Evolutionary conservation across 2,797 vertebrate species (phyloP), one percentile per base, ranked within the genome.

Genomic region (Petrocephalus schoutedeni): DNA sequence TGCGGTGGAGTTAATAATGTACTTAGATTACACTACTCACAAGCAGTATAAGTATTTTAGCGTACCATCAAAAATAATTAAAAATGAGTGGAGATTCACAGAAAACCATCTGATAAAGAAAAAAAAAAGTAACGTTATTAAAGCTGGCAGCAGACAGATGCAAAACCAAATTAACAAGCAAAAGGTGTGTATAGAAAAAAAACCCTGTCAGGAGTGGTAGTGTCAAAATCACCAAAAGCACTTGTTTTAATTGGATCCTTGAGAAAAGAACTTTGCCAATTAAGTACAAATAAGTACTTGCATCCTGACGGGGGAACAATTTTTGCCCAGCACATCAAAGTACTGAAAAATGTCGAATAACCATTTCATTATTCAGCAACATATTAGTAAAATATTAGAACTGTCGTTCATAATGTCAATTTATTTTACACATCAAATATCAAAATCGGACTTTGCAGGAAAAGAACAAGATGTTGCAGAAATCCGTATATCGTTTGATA

Each of bases 391-490:
- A 97, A 96, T 96, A 97, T 95, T 91, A 96, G 95, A 96, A 95
- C 94, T 95, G 96, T 94, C 95, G 95, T 95, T 95, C 95, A 97
- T 97, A 97, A 97, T 96, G 96, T 97, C 96, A 96, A 96, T 96
- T 96, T 96, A 97, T 97, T 96, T 96, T 97, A 97, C 97, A 97
- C 97, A 96, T 96, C 95, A 98, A 97, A 97, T 97, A 97, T 95
- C 96, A 96, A 97, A 95, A 94, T 93, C 94, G 91, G 92, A 95
- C 96, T 95, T 93, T 94, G 95, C 93, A 96, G 88, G 88, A 90
- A 86, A 91, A 93, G 90, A 89, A 51, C 80, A 86, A 85, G 91
- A 91, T 92, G 91, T 91, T 91, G 88, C 90, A 94, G 90, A 94
- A 95, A 93, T 96, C 93, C 95, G 95, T 94, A 96, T 95, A 96